Percentiles rank a stretch among this genome's conserved stretches.
Conservation (phyloP, 1,140 invertebrate genomes). For the Euborellia annulipes region DNA sequence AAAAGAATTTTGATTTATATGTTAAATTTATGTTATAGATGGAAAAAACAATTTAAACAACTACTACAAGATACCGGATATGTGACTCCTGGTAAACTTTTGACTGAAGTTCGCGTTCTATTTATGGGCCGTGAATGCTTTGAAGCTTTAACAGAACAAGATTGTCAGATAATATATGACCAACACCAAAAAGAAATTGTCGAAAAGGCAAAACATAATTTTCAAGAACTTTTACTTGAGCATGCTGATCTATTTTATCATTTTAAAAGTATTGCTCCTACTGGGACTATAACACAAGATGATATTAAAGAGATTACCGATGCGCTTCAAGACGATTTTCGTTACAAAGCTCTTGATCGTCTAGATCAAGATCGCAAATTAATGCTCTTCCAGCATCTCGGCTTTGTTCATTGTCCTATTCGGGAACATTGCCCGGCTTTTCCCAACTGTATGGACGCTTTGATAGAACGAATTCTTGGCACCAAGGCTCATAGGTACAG, state of each 20-base stretch:
- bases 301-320: constrained; percentile 89
- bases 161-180: constrained; percentile 87
- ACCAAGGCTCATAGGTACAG: constrained; percentile 47
- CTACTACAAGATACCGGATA: constrained; percentile 87
- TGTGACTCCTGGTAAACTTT: constrained; percentile 80
- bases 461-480: constrained; percentile 60
- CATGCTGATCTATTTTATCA: constrained; percentile 90
- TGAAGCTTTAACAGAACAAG: constrained; percentile 74
- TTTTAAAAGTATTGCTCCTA: constrained; percentile 76
- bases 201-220: constrained; percentile 80
- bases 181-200: constrained; percentile 86
- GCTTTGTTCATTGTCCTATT: constrained; percentile 90
- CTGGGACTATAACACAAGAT: constrained; percentile 81
- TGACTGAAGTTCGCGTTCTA: constrained; percentile 81
- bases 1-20: background rate
- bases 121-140: constrained; percentile 94
- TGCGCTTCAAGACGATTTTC: constrained; percentile 77
- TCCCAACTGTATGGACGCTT: constrained; percentile 74
- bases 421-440: constrained; percentile 84
- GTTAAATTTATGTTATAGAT: constrained; percentile 32
- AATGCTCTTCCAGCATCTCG: constrained; percentile 87
- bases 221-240: constrained; percentile 83
- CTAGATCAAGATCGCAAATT: constrained; percentile 87
- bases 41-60: constrained; percentile 85
- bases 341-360: constrained; percentile 83